These are phyloP conservation scores for Pandion haliaetus DNA, from an alignment of 2,113 vertebrate genomes.

Conservation along the genomic window DNA sequence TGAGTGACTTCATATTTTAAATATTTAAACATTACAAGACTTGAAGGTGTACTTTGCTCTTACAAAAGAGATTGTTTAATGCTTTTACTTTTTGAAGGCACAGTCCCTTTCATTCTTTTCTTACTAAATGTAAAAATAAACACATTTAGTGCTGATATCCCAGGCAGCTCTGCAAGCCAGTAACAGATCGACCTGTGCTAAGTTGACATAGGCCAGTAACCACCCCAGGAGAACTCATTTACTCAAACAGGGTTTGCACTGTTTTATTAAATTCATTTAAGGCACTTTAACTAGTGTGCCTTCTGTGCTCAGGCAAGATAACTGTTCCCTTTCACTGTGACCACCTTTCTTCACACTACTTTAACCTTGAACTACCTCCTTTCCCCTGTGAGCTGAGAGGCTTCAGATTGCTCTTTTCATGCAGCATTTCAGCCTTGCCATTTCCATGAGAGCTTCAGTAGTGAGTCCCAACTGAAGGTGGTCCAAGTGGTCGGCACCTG, in stretches of 20 bases:
- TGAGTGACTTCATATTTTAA: slow-evolving; percentile 11
- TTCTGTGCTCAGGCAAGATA: background rate
- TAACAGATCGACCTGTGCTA: background rate
- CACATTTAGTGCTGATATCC: background rate
- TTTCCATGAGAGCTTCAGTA: background rate
- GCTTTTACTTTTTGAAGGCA: background rate
- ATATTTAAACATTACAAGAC: background rate
- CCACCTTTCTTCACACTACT: background rate
- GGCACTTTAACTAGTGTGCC: background rate
- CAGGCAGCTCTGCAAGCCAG: background rate
- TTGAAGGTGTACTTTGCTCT: background rate
- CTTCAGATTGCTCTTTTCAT: background rate
- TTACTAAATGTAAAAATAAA: background rate
- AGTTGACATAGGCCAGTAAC: background rate
- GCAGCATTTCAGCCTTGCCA: background rate
- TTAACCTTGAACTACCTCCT: background rate
- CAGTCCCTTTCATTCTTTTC: background rate
- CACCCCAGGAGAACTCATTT: background rate
- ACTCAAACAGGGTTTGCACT: background rate
- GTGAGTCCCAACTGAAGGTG: background rate
- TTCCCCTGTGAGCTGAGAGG: background rate
- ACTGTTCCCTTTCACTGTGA: background rate
- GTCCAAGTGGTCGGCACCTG: background rate
- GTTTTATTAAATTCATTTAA: background rate
- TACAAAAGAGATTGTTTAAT: background rate